These are phyloP conservation scores for Neoarius graeffei DNA, from an alignment of 2,113 vertebrate genomes.

Conservation along the genomic window DNA sequence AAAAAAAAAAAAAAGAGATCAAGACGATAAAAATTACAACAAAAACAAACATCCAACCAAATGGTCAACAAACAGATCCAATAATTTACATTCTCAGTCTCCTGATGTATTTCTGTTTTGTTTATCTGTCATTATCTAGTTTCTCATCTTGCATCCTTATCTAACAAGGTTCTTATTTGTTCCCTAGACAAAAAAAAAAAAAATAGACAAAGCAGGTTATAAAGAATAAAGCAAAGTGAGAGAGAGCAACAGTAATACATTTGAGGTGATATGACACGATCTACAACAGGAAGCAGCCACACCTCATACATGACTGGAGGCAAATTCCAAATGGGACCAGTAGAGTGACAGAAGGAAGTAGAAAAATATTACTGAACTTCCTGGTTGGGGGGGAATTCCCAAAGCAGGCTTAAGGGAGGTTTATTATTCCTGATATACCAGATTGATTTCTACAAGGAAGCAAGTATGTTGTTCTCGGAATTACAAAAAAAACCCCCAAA, in stretches of 20 bases:
- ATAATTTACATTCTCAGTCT: neutral
- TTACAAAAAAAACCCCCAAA: neutral
- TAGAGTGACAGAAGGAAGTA: constrained; percentile 26
- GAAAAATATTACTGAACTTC: constrained; percentile 42
- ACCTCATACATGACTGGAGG: constrained; percentile 21
- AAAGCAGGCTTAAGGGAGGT: constrained; percentile 6
- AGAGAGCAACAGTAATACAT: neutral
- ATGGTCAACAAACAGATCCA: neutral
- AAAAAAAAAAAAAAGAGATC: no score
- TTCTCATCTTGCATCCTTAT: neutral
- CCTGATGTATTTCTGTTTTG: neutral
- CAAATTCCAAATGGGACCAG: constrained; percentile 25
- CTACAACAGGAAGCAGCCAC: constrained; percentile 16
- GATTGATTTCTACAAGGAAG: constrained; percentile 13
- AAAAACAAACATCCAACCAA: neutral
- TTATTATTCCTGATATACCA: constrained; percentile 45
- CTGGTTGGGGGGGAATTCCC: constrained; percentile 50
- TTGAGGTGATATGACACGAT: neutral
- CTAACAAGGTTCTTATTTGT: neutral
- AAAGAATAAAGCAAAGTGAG: neutral
- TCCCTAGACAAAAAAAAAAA: no score
- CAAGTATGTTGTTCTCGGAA: neutral
- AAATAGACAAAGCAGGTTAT: neutral
- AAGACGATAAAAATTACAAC: neutral
- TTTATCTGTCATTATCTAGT: neutral